Evolutionary conservation across 2,113 vertebrate genomes (phyloP).

Genomic region (Rhombomys opimus): DNA sequence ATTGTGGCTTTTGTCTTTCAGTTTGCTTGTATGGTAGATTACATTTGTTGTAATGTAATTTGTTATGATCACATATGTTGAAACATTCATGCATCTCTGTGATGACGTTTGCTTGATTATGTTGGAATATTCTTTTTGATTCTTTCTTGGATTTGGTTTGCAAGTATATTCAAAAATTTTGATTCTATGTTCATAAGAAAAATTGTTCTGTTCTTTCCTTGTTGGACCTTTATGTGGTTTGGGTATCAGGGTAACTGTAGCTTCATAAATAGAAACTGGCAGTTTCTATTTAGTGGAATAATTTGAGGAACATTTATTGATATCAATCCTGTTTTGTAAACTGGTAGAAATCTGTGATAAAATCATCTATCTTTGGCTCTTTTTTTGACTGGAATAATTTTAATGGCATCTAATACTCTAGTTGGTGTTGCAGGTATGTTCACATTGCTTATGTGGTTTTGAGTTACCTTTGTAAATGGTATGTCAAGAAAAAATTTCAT

Average conservation of each 20-base stretch:
- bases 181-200: neutral
- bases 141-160: neutral
- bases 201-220: neutral
- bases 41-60: neutral
- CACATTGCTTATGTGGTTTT: neutral
- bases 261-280: rapidly evolving
- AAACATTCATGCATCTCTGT: neutral
- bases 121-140: neutral
- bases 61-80: neutral
- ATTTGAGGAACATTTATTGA: neutral
- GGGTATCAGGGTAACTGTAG: neutral
- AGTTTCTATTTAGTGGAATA: neutral
- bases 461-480: neutral
- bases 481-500: neutral
- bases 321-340: neutral
- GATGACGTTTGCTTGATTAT: neutral
- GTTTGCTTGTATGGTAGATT: neutral
- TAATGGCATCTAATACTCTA: neutral
- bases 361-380: neutral
- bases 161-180: neutral
- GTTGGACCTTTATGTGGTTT: neutral
- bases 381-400: neutral
- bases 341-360: neutral
- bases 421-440: neutral
- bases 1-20: neutral